phyloP scores from a whole-genome alignment of 2,797 vertebrate genomes.

The Ctenopoma kingsleyae region DNA sequence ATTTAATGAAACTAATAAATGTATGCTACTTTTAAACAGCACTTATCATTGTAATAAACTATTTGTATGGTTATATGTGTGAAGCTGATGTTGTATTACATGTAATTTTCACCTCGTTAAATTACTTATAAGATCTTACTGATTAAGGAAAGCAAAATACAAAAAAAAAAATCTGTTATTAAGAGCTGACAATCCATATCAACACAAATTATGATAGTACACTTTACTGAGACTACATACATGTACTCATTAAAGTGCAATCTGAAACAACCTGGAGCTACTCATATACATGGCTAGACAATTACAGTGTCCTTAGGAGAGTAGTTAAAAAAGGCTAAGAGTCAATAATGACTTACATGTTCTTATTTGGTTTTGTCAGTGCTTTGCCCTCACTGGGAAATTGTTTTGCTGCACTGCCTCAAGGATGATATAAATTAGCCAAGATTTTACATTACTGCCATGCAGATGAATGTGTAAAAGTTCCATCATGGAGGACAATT shows the following conservation, averaged over 20 bases:
- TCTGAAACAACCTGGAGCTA: conserved; percentile 79
- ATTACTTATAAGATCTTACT: conserved; percentile 15
- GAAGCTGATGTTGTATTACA: not conserved
- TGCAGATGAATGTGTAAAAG: conserved; percentile 54
- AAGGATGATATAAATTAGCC: conserved; percentile 78
- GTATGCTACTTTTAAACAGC: not conserved
- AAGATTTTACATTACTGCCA: conserved; percentile 64
- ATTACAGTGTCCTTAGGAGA: conserved; percentile 77
- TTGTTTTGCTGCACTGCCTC: conserved; percentile 78
- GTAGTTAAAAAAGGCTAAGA: conserved; percentile 82
- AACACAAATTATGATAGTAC: conserved; percentile 48
- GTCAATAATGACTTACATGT: conserved; percentile 83
- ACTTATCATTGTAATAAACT: not conserved
- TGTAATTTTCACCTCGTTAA: conserved; percentile 3
- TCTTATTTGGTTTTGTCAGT: conserved; percentile 79
- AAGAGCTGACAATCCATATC: conserved; percentile 49
- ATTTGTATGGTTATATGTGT: conserved; percentile 6
- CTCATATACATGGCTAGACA: conserved; percentile 72
- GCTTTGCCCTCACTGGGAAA: conserved; percentile 68
- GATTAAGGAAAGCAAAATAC: conserved; percentile 8
- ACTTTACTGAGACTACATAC: conserved; percentile 53
- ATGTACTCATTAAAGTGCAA: conserved; percentile 74
- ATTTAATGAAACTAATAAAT: not conserved
- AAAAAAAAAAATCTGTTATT: conserved; percentile 37
- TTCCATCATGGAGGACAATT: conserved; percentile 63